Evolutionary conservation across 2,888 invertebrate species (phyloP).

Genomic region (Drosophila vallismaia): DNA sequence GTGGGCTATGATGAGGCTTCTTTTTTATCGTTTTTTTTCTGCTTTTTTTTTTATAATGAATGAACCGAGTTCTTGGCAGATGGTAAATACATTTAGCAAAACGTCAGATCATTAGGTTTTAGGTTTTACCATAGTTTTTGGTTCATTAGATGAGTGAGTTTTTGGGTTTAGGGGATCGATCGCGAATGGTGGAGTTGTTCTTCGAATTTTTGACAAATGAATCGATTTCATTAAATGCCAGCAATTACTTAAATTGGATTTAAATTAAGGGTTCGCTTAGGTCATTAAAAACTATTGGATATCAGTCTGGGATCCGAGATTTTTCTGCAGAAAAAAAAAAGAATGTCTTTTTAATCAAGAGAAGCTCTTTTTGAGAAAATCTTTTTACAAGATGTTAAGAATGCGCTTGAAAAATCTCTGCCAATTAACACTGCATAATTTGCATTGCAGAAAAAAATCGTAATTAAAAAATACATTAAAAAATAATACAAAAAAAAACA

Average conservation of each 20-base stretch:
- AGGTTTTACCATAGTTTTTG: neutral
- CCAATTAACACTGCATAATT: conserved; percentile 1
- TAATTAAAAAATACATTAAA: neutral
- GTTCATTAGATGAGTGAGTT: neutral
- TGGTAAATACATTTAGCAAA: conserved; percentile 1
- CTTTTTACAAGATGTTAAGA: no score
- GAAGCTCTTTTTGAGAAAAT: neutral
- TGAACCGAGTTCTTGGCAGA: conserved; percentile 10
- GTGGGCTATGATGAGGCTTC: neutral
- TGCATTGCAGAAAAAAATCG: neutral
- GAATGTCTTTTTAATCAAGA: no score
- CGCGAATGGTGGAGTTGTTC: neutral
- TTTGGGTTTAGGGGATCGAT: no score
- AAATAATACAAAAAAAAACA: neutral
- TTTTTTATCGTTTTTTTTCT: neutral
- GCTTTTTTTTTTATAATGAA: neutral
- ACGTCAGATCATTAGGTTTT: neutral
- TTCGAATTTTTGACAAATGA: conserved; percentile 1
- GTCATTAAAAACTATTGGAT: neutral
- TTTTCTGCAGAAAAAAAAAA: no score
- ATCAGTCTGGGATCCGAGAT: neutral
- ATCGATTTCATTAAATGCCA: neutral
- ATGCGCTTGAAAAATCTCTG: conserved; percentile 1
- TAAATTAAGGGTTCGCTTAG: neutral
- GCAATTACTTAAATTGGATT: neutral